Evolutionary conservation across 2,113 vertebrate species (phyloP).

Genomic region (Mesoclemmys tuberculata): DNA sequence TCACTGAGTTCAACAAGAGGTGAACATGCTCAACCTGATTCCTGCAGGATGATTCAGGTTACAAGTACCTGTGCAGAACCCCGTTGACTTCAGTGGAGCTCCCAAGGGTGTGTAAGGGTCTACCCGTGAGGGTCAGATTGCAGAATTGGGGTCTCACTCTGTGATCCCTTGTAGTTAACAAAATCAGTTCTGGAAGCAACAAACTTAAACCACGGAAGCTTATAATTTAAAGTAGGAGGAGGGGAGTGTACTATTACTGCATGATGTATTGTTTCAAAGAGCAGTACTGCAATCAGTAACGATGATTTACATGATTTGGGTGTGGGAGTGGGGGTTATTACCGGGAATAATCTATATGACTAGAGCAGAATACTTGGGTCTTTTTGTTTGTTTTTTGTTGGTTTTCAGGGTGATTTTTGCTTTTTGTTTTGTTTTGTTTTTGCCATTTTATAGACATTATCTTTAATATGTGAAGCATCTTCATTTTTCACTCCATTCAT

Average conservation of each 20-base stretch:
- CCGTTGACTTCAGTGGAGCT: not conserved
- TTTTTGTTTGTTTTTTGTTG: not conserved
- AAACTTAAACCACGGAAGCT: not conserved
- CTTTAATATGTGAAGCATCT: not conserved
- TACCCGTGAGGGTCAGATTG: not conserved
- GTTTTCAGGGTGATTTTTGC: not conserved
- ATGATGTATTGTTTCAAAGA: not conserved
- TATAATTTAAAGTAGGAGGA: not conserved
- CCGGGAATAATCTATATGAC: not conserved
- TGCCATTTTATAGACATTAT: not conserved
- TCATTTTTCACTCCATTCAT: not conserved
- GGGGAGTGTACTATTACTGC: not conserved
- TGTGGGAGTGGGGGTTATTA: not conserved
- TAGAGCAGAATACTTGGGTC: not conserved
- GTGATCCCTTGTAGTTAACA: not conserved
- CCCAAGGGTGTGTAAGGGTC: not conserved
- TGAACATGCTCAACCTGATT: not conserved
- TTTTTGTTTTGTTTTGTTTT: not conserved
- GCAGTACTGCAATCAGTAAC: not conserved
- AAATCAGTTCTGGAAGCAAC: not conserved
- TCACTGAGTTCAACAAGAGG: not conserved
- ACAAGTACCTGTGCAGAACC: fast-evolving
- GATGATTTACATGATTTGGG: not conserved
- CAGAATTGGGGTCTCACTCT: not conserved
- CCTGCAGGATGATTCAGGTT: not conserved